A percentile compares a stretch with the other conserved stretches of the same genome.
These are phyloP conservation scores for Ophiodon elongatus DNA, from an alignment of 2,113 vertebrate genomes.

Conservation along the genomic window DNA sequence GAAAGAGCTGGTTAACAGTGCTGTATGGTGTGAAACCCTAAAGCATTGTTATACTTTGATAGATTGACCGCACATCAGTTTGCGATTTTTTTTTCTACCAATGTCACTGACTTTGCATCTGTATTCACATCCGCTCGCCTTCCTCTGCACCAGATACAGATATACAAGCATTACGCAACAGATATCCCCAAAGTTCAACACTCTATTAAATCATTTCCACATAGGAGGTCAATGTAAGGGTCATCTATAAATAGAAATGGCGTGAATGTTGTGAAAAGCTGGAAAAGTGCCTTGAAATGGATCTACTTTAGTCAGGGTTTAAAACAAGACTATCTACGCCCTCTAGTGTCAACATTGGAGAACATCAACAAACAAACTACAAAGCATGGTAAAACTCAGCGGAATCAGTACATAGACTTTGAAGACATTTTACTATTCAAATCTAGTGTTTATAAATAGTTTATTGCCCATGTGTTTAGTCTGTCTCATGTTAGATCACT, in stretches of 20 bases:
- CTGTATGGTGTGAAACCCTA: slow-evolving; percentile 59
- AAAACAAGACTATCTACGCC: slow-evolving; percentile 51
- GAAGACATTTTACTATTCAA: neutral
- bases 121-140: slow-evolving; percentile 45
- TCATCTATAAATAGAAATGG: slow-evolving; percentile 19
- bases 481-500: neutral
- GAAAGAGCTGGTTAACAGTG: slow-evolving; percentile 68
- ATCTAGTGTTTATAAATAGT: neutral
- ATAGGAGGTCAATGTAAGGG: slow-evolving; percentile 15
- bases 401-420: neutral
- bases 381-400: neutral
- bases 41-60: slow-evolving; percentile 71
- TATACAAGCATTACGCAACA: neutral
- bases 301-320: neutral
- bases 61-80: slow-evolving; percentile 58
- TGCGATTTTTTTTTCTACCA: neutral
- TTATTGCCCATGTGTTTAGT: neutral
- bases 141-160: slow-evolving; percentile 10
- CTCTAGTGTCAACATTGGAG: slow-evolving; percentile 68
- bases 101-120: slow-evolving; percentile 33
- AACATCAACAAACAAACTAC: slow-evolving; percentile 1
- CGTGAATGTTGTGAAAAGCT: slow-evolving; percentile 11
- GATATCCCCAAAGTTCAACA: slow-evolving; percentile 17
- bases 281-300: neutral
- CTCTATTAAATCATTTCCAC: slow-evolving; percentile 6